Evolutionary conservation across 2,888 invertebrate genomes (phyloP), one percentile per base, ranked within the genome.

Genomic region (Maniola hyperantus): DNA sequence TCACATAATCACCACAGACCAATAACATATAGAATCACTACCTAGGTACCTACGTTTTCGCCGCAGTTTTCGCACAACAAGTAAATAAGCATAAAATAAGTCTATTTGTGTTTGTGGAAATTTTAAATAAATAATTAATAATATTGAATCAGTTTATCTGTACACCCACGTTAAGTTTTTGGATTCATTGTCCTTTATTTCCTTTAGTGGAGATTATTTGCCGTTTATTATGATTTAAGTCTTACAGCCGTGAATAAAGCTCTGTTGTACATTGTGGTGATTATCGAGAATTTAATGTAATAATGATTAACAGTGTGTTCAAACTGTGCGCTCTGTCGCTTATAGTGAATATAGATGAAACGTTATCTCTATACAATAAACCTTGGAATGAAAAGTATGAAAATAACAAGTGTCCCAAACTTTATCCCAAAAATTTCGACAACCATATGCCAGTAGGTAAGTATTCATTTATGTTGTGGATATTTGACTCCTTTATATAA

Each of bases 361-460:
- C 85, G 13, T 71, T 83, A 42, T 82, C 89, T 46, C 85, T 89
- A 63, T 92, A 85, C 71, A 91, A 83, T 72, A 92, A 92, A 77
- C 82, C 83, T 62, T 92, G 91, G 91, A 87, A 76, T 77, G 90
- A 91, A 66, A 91, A 89, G 75, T 91, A 91, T 77, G 93, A 91
- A 77, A 89, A 79, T 78, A 89, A 89, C 74, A 84, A 92, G 65
- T 94, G 94, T 74, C 93, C 94, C 0, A 92, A 91, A 73, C 79
- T 94, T 34, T 93, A 91, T 78, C 93, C 93, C 2, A 92, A 87
- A 76, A 91, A 93, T 77, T 94, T 94, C 72, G 84, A 89, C 34
- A 93, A 93, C 75, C 94, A 89, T 78, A 89, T 93, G 61, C 94
- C 94, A 71, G 87, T 88, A 63, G 94, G 94, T 85, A 91, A 93